These are phyloP conservation scores for Hydrolagus affinis DNA, from an alignment of 2,113 vertebrate genomes.

Conservation along the genomic window DNA sequence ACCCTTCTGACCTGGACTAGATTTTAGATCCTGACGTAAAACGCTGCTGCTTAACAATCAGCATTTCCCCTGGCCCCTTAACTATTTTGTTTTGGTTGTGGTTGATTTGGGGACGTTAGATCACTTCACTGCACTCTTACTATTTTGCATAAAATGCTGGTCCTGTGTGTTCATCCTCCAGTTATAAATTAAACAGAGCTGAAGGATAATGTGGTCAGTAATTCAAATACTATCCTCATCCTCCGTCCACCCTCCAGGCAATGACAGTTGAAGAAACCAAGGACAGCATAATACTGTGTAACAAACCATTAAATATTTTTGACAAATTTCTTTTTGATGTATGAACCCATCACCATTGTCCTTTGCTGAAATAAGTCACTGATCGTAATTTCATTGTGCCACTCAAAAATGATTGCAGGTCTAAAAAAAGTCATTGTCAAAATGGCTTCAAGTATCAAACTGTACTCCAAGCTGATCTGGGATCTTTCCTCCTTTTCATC, in stretches of 20 bases:
- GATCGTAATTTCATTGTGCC: background rate
- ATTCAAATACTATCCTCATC: slow-evolving; percentile 3
- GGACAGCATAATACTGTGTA: slow-evolving; percentile 6
- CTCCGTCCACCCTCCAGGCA: slow-evolving; percentile 20
- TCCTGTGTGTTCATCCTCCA: slow-evolving; percentile 13
- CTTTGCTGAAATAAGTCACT: background rate
- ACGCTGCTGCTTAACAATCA: no score
- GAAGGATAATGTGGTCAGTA: slow-evolving; percentile 9
- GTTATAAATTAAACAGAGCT: slow-evolving; percentile 32
- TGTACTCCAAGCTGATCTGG: background rate
- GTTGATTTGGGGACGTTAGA: no score
- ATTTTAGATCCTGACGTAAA: no score
- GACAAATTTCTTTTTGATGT: background rate
- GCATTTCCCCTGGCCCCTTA: no score
- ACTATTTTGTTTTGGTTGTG: no score
- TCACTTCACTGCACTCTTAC: no score
- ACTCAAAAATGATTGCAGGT: background rate
- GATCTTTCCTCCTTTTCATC: background rate
- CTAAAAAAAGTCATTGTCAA: background rate
- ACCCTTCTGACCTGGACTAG: no score
- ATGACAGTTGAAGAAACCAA: slow-evolving; percentile 23
- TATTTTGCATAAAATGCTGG: slow-evolving; percentile 28
- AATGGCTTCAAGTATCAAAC: background rate
- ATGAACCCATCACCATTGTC: background rate
- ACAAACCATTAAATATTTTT: background rate